These are phyloP conservation scores for Salvelinus alpinus DNA, from an alignment of 2,113 vertebrate species.

Conservation along the genomic window DNA sequence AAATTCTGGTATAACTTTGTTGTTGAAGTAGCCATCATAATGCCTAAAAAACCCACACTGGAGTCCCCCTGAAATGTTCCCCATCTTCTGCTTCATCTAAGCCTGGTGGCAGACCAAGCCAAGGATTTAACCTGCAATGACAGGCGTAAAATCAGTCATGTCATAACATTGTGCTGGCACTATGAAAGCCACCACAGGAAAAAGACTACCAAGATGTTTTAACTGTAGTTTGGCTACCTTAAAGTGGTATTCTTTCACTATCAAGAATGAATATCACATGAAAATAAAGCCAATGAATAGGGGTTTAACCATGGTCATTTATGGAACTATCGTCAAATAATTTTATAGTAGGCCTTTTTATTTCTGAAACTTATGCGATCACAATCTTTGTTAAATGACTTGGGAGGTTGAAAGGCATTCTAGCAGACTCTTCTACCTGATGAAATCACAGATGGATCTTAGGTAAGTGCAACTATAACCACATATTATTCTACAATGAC, in stretches of 20 bases:
- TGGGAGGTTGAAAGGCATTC: not conserved
- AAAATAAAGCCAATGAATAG: not conserved
- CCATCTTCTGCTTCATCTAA: not conserved
- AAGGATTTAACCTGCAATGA: not conserved
- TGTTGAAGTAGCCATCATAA: constrained; percentile 1
- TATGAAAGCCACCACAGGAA: not conserved
- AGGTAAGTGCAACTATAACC: not conserved
- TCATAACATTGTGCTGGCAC: constrained; percentile 6
- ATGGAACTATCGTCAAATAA: not conserved
- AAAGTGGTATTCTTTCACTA: not conserved
- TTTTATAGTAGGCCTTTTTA: not conserved
- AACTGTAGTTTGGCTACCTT: not conserved
- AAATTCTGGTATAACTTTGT: constrained; percentile 1
- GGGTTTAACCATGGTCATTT: not conserved
- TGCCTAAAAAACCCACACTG: not conserved
- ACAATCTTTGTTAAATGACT: not conserved
- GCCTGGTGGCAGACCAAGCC: not conserved
- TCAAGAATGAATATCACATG: constrained; percentile 6
- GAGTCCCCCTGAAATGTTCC: not conserved
- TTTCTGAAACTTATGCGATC: not conserved
- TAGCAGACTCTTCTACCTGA: not conserved
- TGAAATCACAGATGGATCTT: not conserved
- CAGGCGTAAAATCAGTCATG: not conserved
- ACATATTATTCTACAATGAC: not conserved
- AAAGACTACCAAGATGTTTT: not conserved